Evolutionary conservation across 1,140 invertebrate genomes (phyloP).

Genomic region (Pseudomyrmex concolor): DNA sequence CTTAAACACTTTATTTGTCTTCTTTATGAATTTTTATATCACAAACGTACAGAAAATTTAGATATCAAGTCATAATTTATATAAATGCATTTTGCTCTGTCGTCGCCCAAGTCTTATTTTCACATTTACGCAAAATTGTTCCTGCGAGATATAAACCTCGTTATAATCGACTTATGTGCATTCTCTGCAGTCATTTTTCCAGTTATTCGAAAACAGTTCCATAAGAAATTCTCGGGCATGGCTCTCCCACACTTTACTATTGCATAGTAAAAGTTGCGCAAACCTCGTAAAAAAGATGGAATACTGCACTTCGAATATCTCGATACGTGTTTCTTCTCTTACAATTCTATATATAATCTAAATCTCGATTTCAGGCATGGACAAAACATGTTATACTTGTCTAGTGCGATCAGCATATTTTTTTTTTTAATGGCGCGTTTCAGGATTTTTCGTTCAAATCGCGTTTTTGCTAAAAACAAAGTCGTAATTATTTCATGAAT

Average conservation of each 20-base stretch:
- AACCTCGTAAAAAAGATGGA: background rate
- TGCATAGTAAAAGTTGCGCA: slow-evolving; percentile 10
- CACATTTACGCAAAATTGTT: background rate
- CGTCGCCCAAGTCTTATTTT: slow-evolving; percentile 4
- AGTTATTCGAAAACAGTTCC: slow-evolving; percentile 7
- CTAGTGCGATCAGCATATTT: too few relatives aligned
- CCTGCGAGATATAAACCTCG: background rate
- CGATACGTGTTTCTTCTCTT: background rate
- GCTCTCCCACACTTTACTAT: background rate
- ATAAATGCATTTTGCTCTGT: slow-evolving; percentile 51
- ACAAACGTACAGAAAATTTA: slow-evolving; percentile 67
- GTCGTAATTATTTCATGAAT: background rate
- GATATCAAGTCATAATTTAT: slow-evolving; percentile 14
- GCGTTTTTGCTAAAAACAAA: background rate
- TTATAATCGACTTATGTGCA: slow-evolving; percentile 18
- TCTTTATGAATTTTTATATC: slow-evolving; percentile 49
- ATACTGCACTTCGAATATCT: slow-evolving; percentile 5
- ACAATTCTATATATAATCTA: background rate
- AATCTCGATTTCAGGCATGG: slow-evolving; percentile 5
- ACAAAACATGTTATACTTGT: background rate
- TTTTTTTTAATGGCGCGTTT: background rate
- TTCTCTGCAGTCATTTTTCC: background rate
- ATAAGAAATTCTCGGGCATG: background rate
- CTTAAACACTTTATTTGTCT: slow-evolving; percentile 39
- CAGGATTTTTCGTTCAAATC: slow-evolving; percentile 20